Conservation (phyloP, 35 echinoderm and acorn worm species). For the Apostichopus japonicus region DNA sequence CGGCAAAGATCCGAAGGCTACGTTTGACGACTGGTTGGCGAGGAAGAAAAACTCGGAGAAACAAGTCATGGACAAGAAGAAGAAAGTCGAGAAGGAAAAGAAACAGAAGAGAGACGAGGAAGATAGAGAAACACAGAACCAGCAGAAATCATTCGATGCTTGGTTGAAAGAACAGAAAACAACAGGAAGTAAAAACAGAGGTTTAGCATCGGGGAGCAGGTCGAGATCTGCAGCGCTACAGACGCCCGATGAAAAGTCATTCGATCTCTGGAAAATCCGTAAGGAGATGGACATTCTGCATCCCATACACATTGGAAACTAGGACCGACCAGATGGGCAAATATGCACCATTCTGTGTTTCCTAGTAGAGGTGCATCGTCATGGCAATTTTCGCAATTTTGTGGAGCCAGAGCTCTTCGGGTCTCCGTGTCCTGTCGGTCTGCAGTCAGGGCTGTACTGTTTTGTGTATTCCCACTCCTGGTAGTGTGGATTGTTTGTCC, state of each 20-base stretch:
- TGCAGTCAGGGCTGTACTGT: too few relatives aligned
- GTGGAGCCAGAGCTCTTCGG: too few relatives aligned
- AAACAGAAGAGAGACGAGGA: conserved; percentile 87
- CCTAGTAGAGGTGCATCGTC: too few relatives aligned
- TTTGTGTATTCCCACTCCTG: too few relatives aligned
- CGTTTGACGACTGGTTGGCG: conserved; percentile 76
- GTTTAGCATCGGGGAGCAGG: conserved; percentile 6
- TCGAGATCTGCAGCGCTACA: conserved; percentile 51
- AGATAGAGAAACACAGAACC: conserved; percentile 67
- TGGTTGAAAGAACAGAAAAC: conserved; percentile 88
- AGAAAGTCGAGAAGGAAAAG: conserved; percentile 57
- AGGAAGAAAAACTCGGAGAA: conserved; percentile 72
- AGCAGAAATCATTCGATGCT: conserved; percentile 79
- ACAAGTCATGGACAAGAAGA: conserved; percentile 64
- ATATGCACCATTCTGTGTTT: background rate
- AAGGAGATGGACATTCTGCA: conserved; percentile 99
- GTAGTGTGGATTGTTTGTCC: too few relatives aligned
- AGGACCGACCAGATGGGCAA: background rate
- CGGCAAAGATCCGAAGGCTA: conserved; percentile 51
- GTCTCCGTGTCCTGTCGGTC: too few relatives aligned
- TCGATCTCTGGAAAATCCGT: conserved; percentile 90
- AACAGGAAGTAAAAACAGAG: conserved; percentile 16
- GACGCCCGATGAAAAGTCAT: conserved; percentile 75
- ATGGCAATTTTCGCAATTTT: too few relatives aligned
- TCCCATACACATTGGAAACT: conserved; percentile 67